Evolutionary conservation across 2,888 invertebrate genomes (phyloP), one percentile per base, ranked within the genome.

Genomic region (Chaetogeoica ovagalla): DNA sequence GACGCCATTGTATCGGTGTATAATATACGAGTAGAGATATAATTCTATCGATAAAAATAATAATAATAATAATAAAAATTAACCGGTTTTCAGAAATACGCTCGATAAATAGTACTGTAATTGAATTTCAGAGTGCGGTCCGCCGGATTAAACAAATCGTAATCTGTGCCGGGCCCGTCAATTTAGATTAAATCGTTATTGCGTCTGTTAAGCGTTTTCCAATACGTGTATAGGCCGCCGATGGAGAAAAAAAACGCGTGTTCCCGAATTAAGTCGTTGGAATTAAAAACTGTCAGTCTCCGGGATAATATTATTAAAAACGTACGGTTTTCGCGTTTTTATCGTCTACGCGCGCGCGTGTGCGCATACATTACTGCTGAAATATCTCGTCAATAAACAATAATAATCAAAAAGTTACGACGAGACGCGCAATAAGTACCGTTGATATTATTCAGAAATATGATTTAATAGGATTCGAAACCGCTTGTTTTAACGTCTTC

Each of bases 161-260:
- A 52, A 63, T 73, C 62, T 73, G 15, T 37, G 37, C 17, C 6
- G 63, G 8, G 52, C 52, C 63, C 52, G 74, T 75, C 74, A 66
- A 57, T 43, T 57, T 57, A 57, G 74, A 75, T 75, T 66, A 75
- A 65, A 65, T 63, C 39, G 65, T 37, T 57, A 74, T 74, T 57
- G 5, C n/a, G 11, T n/a, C n/a, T n/a, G 55, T 17, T 52, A 37
- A 15, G 4, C 48, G 52, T 62, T 70, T 63, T 63, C n/a, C 30
- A 30, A 30, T 30, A 30, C 30, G 30, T 30, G 63, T 57, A 57
- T 57, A 15, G 21, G 43, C 23, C 19, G 7, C 30, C 30, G 15
- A 37, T 19, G 19, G 4, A 30, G 4, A 30, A 30, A 52, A n/a
- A 30, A 73, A 62, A 30, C 30, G n/a, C 13, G 19, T 73, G 15